Conservation (phyloP, 2,113 vertebrate species). For the Aspidoscelis tigris region DNA sequence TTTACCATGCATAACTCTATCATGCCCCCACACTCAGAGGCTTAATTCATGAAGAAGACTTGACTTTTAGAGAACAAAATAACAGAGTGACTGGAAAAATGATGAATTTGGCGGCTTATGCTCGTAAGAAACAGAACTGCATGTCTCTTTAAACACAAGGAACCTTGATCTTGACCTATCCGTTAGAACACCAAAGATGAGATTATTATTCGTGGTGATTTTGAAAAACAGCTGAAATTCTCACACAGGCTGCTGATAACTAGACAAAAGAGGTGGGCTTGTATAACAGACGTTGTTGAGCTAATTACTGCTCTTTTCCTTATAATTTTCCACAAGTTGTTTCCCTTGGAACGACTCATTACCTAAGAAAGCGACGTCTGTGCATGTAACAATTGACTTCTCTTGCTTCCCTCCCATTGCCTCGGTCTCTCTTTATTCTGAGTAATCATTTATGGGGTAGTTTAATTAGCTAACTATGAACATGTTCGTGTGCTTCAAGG, state of each 20-base stretch:
- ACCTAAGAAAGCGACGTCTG: slow-evolving; percentile 23
- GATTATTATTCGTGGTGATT: accelerated
- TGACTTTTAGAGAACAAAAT: too few species aligned
- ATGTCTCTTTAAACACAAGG: neutral
- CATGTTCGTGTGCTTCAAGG: slow-evolving; percentile 44
- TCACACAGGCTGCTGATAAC: neutral
- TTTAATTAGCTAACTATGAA: slow-evolving; percentile 73
- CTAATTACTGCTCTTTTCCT: slow-evolving; percentile 45
- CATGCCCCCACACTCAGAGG: too few species aligned
- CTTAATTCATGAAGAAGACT: too few species aligned
- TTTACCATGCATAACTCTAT: too few species aligned
- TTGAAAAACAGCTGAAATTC: slow-evolving; percentile 34
- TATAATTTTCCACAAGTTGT: slow-evolving; percentile 47
- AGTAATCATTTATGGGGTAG: slow-evolving; percentile 59
- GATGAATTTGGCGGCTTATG: too few species aligned
- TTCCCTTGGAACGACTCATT: slow-evolving; percentile 34
- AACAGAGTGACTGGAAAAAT: too few species aligned
- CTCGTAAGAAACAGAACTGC: too few species aligned
- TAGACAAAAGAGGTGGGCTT: slow-evolving; percentile 34
- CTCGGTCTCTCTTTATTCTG: slow-evolving; percentile 48
- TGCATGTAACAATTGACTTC: slow-evolving; percentile 24
- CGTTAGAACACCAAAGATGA: neutral
- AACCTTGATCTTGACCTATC: neutral
- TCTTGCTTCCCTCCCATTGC: slow-evolving; percentile 43
- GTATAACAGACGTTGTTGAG: slow-evolving; percentile 44